Evolutionary conservation across 2,888 invertebrate genomes (phyloP).

Genomic region (Pherbina coryleti): DNA sequence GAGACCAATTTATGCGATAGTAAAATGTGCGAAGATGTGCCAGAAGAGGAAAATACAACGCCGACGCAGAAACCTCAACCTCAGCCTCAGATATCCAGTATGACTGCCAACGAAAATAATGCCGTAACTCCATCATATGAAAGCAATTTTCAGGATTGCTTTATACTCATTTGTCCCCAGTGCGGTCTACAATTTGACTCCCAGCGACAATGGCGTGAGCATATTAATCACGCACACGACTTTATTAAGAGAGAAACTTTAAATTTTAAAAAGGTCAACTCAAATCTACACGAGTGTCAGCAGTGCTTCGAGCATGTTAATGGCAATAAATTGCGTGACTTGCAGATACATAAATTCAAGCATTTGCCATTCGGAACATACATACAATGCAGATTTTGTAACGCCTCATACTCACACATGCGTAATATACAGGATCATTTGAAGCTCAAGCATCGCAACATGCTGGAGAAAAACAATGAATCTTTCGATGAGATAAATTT

Average conservation of each 20-base stretch:
- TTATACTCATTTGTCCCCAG: slow-evolving; percentile 57
- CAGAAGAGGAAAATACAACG: background rate
- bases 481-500: slow-evolving; percentile 28
- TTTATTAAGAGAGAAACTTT: slow-evolving; percentile 55
- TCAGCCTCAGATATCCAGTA: slow-evolving; percentile 8
- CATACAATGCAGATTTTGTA: slow-evolving; percentile 58
- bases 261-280: slow-evolving; percentile 54
- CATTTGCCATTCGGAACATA: slow-evolving; percentile 61
- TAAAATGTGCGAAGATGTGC: slow-evolving; percentile 36
- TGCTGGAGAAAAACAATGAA: slow-evolving; percentile 41
- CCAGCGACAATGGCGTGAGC: slow-evolving; percentile 59
- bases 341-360: slow-evolving; percentile 61
- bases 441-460: slow-evolving; percentile 54
- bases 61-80: background rate
- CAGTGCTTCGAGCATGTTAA: slow-evolving; percentile 59
- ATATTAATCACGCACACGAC: slow-evolving; percentile 58
- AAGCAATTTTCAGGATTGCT: slow-evolving; percentile 10
- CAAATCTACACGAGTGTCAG: slow-evolving; percentile 55
- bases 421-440: slow-evolving; percentile 59
- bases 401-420: slow-evolving; percentile 53
- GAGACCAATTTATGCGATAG: slow-evolving; percentile 61
- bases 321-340: slow-evolving; percentile 56
- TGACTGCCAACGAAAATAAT: slow-evolving; percentile 1
- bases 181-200: slow-evolving; percentile 59
- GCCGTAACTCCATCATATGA: too few relatives aligned